A percentile compares a stretch with the other conserved stretches of the same genome.
These are phyloP conservation scores for Rhorus exstirpatorius DNA, from an alignment of 2,888 invertebrate species.

Conservation along the genomic window DNA sequence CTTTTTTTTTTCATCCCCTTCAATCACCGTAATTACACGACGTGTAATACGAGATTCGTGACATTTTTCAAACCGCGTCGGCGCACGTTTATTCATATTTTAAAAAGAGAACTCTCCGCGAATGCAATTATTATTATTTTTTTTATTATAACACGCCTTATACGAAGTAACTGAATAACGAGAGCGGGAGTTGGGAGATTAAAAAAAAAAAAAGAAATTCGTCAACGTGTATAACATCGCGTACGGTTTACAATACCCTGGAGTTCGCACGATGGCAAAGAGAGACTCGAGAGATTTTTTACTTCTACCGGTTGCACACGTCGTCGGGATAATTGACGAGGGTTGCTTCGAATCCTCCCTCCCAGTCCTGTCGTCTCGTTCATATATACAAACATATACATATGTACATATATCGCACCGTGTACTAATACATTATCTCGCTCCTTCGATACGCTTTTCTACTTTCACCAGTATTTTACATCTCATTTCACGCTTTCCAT, in stretches of 20 bases:
- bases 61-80: conserved; percentile 8
- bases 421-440: conserved; percentile 43
- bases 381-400: background rate
- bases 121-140: conserved; percentile 20
- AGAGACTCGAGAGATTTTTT: conserved; percentile 56
- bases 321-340: conserved; percentile 66
- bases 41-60: conserved; percentile 2
- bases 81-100: background rate
- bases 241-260: conserved; percentile 23
- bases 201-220: conserved; percentile 4
- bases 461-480: conserved; percentile 33
- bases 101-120: conserved; percentile 12
- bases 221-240: conserved; percentile 4
- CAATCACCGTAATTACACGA: conserved; percentile 28
- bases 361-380: conserved; percentile 24
- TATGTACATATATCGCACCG: background rate
- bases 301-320: conserved; percentile 61
- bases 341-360: conserved; percentile 50
- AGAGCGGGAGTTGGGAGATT: conserved; percentile 1
- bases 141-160: conserved; percentile 1
- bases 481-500: conserved; percentile 8
- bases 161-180: conserved; percentile 6
- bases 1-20: background rate
- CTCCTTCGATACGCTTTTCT: conserved; percentile 48
- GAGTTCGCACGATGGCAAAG: conserved; percentile 4